Percentiles rank a stretch among this genome's conserved stretches.
Evolutionary conservation across 2,113 vertebrate species (phyloP).

Genomic region (Mystacornis crossleyi): DNA sequence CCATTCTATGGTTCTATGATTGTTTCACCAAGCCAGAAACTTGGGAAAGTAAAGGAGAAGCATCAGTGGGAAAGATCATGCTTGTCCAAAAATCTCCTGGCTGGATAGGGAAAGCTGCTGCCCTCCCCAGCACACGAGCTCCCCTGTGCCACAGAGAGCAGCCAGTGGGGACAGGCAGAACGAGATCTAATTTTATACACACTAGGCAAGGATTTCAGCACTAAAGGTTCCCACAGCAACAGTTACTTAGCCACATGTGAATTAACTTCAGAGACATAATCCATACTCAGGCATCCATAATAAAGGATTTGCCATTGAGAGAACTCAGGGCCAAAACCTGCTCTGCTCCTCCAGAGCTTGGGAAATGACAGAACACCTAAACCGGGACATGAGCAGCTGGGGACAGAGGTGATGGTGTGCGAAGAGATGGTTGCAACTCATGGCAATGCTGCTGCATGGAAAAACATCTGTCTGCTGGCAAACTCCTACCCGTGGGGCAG

Average conservation of each 20-base stretch:
- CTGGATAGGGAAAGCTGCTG: neutral
- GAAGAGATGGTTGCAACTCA: neutral
- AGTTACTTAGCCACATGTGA: conserved; percentile 63
- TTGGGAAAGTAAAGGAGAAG: neutral
- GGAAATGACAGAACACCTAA: neutral
- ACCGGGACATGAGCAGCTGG: neutral
- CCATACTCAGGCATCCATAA: neutral
- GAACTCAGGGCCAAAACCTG: neutral
- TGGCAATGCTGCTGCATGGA: neutral
- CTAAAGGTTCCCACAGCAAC: conserved; percentile 69
- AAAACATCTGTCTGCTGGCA: neutral
- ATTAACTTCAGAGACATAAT: conserved; percentile 39
- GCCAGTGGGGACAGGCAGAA: neutral
- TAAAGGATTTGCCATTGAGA: neutral
- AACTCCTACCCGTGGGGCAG: neutral
- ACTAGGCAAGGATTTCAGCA: conserved; percentile 33
- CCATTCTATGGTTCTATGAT: neutral
- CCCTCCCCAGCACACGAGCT: neutral
- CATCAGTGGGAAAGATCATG: neutral
- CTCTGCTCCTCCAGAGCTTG: neutral
- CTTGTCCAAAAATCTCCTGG: neutral
- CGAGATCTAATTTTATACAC: conserved; percentile 33
- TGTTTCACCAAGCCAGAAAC: neutral
- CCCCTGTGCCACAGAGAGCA: neutral
- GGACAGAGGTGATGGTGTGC: neutral